phyloP scores from a whole-genome alignment of 2,888 invertebrate species.

The Rhodophaea formosa region DNA sequence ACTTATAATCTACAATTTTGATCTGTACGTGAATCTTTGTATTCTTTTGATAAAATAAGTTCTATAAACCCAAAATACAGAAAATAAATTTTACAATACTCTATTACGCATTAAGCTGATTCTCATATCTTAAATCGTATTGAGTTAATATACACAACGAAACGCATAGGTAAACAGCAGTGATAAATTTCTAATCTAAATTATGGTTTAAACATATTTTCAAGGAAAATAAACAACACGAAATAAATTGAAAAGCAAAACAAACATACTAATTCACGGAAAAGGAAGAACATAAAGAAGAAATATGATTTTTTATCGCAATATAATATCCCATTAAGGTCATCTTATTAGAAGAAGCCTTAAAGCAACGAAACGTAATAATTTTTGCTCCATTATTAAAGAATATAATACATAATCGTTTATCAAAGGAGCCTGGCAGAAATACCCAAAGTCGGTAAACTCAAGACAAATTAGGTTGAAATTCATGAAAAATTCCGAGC shows the following conservation, averaged over 20 bases:
- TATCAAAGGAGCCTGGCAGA: constrained; percentile 12
- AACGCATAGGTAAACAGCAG: no score
- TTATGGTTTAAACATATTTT: no score
- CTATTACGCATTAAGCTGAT: no score
- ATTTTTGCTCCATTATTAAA: constrained; percentile 9
- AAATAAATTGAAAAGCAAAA: background rate
- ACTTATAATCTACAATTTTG: no score
- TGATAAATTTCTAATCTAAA: no score
- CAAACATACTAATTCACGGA: background rate
- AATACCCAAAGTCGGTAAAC: constrained; percentile 18
- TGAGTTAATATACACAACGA: no score
- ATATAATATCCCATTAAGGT: background rate
- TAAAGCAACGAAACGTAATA: background rate
- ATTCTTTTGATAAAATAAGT: no score
- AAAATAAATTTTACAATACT: no score
- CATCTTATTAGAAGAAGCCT: constrained; percentile 1
- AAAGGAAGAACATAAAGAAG: background rate
- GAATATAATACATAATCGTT: constrained; percentile 6
- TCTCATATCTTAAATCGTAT: no score
- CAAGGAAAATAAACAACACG: background rate
- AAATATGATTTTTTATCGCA: background rate
- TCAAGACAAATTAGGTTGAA: constrained; percentile 39
- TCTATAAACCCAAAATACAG: no score
- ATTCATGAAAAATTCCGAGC: constrained; percentile 52
- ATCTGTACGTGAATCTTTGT: background rate